Conservation (phyloP, 1,140 invertebrate species). For the Musca domestica region DNA sequence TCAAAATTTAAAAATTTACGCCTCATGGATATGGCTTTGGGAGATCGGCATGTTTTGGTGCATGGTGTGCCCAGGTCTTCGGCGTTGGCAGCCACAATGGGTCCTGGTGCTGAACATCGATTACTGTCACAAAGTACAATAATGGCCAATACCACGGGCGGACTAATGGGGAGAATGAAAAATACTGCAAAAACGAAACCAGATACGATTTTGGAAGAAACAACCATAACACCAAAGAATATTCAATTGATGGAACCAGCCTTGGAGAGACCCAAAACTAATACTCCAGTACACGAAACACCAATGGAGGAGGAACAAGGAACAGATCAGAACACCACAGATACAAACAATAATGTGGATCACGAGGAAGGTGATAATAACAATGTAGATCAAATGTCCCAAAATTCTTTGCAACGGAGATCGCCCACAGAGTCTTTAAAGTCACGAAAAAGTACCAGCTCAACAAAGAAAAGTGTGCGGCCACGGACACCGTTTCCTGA, state of each 20-base stretch:
- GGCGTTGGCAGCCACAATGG: constrained; percentile 33
- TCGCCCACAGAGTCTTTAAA: constrained; percentile 34
- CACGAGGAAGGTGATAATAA: background rate
- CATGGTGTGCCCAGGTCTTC: constrained; percentile 46
- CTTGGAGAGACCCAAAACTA: constrained; percentile 26
- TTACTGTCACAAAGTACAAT: constrained; percentile 34
- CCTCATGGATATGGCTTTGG: constrained; percentile 47
- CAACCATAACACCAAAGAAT: background rate
- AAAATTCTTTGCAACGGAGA: constrained; percentile 4
- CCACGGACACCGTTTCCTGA: constrained; percentile 46
- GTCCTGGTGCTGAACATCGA: constrained; percentile 34
- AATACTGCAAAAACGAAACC: constrained; percentile 26
- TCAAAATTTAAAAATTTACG: constrained; percentile 51
- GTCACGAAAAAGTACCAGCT: constrained; percentile 25
- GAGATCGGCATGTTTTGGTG: constrained; percentile 49
- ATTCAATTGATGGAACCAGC: constrained; percentile 1
- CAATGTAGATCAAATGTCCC: background rate
- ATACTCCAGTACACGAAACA: constrained; percentile 19
- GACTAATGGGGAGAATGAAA: constrained; percentile 27
- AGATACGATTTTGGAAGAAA: constrained; percentile 26
- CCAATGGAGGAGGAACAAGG: constrained; percentile 2
- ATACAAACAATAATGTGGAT: background rate
- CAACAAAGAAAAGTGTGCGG: constrained; percentile 35
- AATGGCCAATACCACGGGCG: constrained; percentile 23
- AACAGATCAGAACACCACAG: background rate